A percentile compares a stretch with the other conserved stretches of the same genome.
phyloP scores from a whole-genome alignment of 2,797 vertebrate genomes.

The Syncerus caffer region DNA sequence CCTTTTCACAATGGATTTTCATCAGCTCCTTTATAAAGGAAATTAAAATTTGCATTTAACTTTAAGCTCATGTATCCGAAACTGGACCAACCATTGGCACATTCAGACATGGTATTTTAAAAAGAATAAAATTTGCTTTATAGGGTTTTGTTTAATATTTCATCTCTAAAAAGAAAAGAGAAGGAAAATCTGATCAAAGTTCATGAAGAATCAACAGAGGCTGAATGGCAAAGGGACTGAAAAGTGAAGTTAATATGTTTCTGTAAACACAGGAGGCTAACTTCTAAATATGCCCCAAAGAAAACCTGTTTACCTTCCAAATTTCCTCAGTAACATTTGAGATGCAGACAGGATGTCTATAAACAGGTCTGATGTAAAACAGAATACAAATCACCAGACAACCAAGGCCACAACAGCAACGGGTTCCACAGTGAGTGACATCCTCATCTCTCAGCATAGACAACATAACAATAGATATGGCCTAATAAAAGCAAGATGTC shows the following conservation, averaged over 20 bases:
- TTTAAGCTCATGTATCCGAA: constrained; percentile 42
- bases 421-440: neutral
- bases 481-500: constrained; percentile 64
- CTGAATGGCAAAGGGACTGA: constrained; percentile 33
- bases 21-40: constrained; percentile 70
- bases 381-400: neutral
- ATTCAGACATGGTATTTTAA: constrained; percentile 43
- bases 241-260: constrained; percentile 42
- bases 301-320: constrained; percentile 20
- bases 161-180: constrained; percentile 46
- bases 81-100: constrained; percentile 13
- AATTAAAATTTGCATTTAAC: constrained; percentile 70
- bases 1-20: constrained; percentile 76
- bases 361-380: neutral
- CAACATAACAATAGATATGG: neutral
- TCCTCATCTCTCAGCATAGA: neutral
- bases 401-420: neutral
- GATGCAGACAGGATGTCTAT: neutral
- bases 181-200: constrained; percentile 60
- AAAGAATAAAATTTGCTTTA: constrained; percentile 26
- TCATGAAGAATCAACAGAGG: constrained; percentile 48
- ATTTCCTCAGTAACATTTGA: constrained; percentile 6
- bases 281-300: neutral
- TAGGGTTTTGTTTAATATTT: neutral
- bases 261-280: neutral